A percentile compares a stretch with the other conserved stretches of the same genome.
These are phyloP conservation scores for Pempheris klunzingeri DNA, from an alignment of 2,797 vertebrate species.

Conservation along the genomic window DNA sequence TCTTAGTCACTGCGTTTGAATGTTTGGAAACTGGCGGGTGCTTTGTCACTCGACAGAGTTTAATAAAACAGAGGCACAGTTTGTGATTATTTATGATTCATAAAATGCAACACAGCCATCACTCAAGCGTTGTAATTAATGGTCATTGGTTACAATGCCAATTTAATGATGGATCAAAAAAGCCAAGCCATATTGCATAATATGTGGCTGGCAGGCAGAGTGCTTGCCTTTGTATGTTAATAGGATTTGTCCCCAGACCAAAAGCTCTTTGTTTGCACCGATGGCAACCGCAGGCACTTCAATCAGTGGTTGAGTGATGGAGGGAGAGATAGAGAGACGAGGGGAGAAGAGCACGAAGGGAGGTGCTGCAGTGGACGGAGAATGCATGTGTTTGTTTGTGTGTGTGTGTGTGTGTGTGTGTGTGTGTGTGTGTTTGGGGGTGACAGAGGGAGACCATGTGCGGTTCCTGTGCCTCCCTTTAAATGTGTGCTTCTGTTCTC, in stretches of 20 bases:
- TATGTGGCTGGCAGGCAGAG: slow-evolving; percentile 53
- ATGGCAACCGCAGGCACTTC: slow-evolving; percentile 56
- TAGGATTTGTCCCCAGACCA: slow-evolving; percentile 69
- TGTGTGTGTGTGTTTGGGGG: background rate
- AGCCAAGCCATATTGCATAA: slow-evolving; percentile 56
- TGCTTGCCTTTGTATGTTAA: slow-evolving; percentile 72
- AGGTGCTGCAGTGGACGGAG: background rate
- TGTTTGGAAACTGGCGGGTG: background rate
- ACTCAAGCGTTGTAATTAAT: slow-evolving; percentile 53
- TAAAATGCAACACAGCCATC: slow-evolving; percentile 55
- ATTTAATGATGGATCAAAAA: slow-evolving; percentile 57
- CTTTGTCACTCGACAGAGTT: slow-evolving; percentile 31
- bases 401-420: background rate
- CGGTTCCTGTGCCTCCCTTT: slow-evolving; percentile 14
- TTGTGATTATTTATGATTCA: slow-evolving; percentile 45
- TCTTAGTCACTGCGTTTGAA: slow-evolving; percentile 16
- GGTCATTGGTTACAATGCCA: slow-evolving; percentile 37
- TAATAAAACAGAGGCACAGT: slow-evolving; percentile 39
- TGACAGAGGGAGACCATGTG: background rate
- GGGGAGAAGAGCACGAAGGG: slow-evolving; percentile 1
- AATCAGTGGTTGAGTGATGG: slow-evolving; percentile 64
- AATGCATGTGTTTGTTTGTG: too few species aligned
- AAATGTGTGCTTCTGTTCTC: background rate
- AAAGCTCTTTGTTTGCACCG: slow-evolving; percentile 69
- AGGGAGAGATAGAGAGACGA: slow-evolving; percentile 56